Evolutionary conservation across 1,140 invertebrate species (phyloP), one percentile per base, ranked within the genome.

Genomic region (Eubasilissa regina): DNA sequence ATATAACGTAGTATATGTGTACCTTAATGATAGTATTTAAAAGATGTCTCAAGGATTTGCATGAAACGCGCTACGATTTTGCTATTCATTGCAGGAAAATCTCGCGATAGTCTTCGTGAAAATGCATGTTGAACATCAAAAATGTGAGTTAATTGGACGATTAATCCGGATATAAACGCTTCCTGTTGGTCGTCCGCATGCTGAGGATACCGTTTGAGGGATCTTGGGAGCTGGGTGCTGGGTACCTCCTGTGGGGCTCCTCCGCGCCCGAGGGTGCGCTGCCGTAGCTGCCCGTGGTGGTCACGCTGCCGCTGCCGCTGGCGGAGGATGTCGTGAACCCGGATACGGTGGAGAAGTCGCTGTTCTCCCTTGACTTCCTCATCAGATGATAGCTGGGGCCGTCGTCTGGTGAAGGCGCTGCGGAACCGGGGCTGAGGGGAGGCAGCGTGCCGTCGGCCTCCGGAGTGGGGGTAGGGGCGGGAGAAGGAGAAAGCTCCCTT

Each of bases 261-360:
- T 83, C 81, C 6, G 79, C 60, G 12, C 70, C 81, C 7, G 78
- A 75, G 15, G 81, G 72, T 15, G 74, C 81, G 47, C 81, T 82
- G 25, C 81, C 78, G 35, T 80, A 80, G 60, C 81, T 82, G 55
- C 81, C 78, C 8, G 75, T 80, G 15, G 81, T 80, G 21, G 78
- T 80, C 0, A 11, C 25, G 25, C 0, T 72, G 6, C 68, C 19
- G 44, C 77, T 81, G 3, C 81, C 75, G 73, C 78, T 80, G 25
- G 45, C 60, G 9, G 81, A 83, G 9, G 78, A 78, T 1, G 75
- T 68, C 0, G 81, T 83, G 64, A 83, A 83, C 9, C 81, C 64
- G 53, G 81, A 83, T n/a, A 80, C 56, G 12, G 81, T 83, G 19
- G 81, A 83, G 68, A 83, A 83, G 68, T 83, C 81, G 78, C 81